phyloP scores from a whole-genome alignment of 1,140 invertebrate genomes.

The Lineus longissimus region DNA sequence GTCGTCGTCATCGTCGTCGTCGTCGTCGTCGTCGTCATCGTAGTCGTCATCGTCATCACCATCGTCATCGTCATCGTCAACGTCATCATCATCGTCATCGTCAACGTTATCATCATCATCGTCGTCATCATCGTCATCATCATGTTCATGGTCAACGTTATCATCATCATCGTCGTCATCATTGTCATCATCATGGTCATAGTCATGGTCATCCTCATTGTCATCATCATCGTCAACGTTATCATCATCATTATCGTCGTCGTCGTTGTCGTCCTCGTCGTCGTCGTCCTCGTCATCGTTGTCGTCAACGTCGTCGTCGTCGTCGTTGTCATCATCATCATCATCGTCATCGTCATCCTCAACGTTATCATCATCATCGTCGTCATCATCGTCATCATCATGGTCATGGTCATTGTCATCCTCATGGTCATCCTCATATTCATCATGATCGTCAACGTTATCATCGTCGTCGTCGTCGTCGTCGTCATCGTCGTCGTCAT shows the following conservation, averaged over 20 bases:
- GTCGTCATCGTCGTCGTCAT: not conserved
- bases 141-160: not conserved
- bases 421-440: too few relatives aligned
- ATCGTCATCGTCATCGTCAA: slow-evolving; percentile 14
- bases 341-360: slow-evolving; percentile 19
- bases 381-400: slow-evolving; percentile 20
- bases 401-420: too few relatives aligned
- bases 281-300: not conserved
- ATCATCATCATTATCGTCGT: not conserved
- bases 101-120: slow-evolving; percentile 9
- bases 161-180: not conserved
- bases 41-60: too few relatives aligned
- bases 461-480: slow-evolving; percentile 10
- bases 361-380: slow-evolving; percentile 18
- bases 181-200: slow-evolving; percentile 8
- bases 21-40: too few relatives aligned
- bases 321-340: slow-evolving; percentile 15
- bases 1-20: too few relatives aligned
- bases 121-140: slow-evolving; percentile 10
- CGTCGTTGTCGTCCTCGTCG: not conserved
- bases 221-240: slow-evolving; percentile 1
- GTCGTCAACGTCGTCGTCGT: too few relatives aligned
- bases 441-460: slow-evolving; percentile 14
- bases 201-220: too few relatives aligned
- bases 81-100: slow-evolving; percentile 12